Evolutionary conservation across 2,888 invertebrate genomes (phyloP).

Genomic region (Lithophane semibrunnea): DNA sequence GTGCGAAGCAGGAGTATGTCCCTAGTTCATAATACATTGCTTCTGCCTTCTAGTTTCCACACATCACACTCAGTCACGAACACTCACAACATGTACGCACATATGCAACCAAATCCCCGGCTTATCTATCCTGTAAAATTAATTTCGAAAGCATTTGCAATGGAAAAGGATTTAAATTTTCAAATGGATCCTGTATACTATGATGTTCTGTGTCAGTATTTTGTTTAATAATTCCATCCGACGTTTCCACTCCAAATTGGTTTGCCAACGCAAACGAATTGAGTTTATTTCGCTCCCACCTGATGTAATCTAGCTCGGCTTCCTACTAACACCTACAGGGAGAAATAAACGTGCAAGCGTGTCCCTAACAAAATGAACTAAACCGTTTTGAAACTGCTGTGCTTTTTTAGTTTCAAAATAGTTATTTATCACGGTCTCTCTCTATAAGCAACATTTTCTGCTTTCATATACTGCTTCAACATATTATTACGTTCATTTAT

Average conservation of each 20-base stretch:
- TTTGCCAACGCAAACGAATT: conserved; percentile 44
- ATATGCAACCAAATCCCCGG: conserved; percentile 20
- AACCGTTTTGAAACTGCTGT: neutral
- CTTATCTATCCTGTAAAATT: conserved; percentile 37
- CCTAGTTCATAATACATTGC: too few relatives aligned
- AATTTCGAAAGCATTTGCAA: conserved; percentile 44
- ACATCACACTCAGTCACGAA: neutral
- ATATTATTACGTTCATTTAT: neutral
- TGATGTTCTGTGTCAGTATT: conserved; percentile 32
- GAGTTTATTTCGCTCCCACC: conserved; percentile 35
- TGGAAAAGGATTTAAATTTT: conserved; percentile 50
- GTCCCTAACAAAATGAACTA: conserved; percentile 21
- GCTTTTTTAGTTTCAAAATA: neutral
- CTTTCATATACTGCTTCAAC: neutral
- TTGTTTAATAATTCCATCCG: conserved; percentile 44
- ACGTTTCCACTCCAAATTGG: conserved; percentile 53
- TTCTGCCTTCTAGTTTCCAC: neutral
- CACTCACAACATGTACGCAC: conserved; percentile 2
- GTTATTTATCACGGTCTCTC: neutral
- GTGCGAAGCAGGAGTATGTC: too few relatives aligned
- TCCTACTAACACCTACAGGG: neutral
- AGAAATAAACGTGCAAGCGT: conserved; percentile 26
- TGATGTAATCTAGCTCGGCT: conserved; percentile 29
- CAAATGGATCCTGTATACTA: conserved; percentile 24
- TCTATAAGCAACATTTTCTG: neutral